Conservation (phyloP, 2,888 invertebrate species). For the Acronicta alni region DNA sequence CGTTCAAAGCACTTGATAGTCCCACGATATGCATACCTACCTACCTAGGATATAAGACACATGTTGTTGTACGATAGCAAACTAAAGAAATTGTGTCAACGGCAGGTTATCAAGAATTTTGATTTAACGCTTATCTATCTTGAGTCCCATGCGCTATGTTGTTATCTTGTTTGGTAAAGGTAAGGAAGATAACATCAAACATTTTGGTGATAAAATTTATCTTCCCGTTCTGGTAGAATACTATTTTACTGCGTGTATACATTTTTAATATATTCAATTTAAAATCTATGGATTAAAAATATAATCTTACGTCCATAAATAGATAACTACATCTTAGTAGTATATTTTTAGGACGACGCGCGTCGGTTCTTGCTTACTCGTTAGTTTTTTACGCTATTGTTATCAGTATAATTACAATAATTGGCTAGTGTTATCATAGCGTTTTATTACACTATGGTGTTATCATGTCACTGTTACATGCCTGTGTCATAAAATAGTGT, state of each 20-base stretch:
- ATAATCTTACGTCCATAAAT: constrained; percentile 10
- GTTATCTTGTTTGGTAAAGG: constrained; percentile 83
- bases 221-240: constrained; percentile 66
- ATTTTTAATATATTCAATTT: constrained; percentile 25
- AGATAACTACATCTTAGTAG: neutral
- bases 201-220: constrained; percentile 74
- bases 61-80: constrained; percentile 36
- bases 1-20: constrained; percentile 24
- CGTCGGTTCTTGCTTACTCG: neutral
- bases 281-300: constrained; percentile 12
- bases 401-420: constrained; percentile 41
- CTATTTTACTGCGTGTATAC: constrained; percentile 43
- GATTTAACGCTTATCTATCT: constrained; percentile 77
- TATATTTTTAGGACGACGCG: too few species aligned
- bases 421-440: constrained; percentile 34
- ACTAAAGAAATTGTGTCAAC: constrained; percentile 77
- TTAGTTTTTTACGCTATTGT: constrained; percentile 20
- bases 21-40: constrained; percentile 10
- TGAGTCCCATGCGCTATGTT: constrained; percentile 72
- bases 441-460: too few species aligned
- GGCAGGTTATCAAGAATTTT: constrained; percentile 79
- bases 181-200: constrained; percentile 79
- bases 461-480: constrained; percentile 38
- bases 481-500: constrained; percentile 51
- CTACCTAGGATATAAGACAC: constrained; percentile 18